A percentile compares a stretch with the other conserved stretches of the same genome.
Evolutionary conservation across 92 coral and sea anemone species (phyloP).

Genomic region (Epizoanthus fatuus): DNA sequence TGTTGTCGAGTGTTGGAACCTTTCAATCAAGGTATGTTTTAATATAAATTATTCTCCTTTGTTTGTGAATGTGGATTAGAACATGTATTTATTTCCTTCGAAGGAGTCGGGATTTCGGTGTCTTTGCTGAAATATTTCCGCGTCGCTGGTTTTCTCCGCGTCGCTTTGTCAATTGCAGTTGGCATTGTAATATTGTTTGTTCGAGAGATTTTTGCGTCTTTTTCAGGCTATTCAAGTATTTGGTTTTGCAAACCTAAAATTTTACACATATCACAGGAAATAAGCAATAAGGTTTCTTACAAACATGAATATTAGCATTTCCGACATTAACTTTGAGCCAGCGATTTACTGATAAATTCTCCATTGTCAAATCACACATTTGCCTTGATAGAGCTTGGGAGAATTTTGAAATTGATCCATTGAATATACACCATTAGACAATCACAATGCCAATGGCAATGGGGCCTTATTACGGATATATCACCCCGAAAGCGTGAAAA

Average conservation of each 20-base stretch:
- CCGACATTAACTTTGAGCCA: not conserved
- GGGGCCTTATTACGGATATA: too few species aligned
- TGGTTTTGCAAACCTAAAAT: not conserved
- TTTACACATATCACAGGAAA: not conserved
- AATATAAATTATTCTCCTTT: too few species aligned
- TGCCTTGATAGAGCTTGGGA: not conserved
- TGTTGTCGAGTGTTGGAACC: too few species aligned
- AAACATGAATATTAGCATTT: too few species aligned
- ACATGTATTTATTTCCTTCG: not conserved
- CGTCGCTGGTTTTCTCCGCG: not conserved
- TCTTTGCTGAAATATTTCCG: not conserved
- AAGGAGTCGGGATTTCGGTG: not conserved
- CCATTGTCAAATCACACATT: not conserved
- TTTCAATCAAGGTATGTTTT: too few species aligned
- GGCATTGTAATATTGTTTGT: too few species aligned
- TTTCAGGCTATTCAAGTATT: not conserved
- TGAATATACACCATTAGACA: too few species aligned
- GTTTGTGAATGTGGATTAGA: too few species aligned
- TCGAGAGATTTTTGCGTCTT: not conserved
- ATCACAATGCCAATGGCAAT: too few species aligned
- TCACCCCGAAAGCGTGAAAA: too few species aligned
- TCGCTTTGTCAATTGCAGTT: too few species aligned
- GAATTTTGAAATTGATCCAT: not conserved
- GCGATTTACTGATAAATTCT: not conserved
- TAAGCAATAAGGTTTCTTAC: not conserved